Evolutionary conservation across 1,140 invertebrate genomes (phyloP), one percentile per base, ranked within the genome.

Genomic region (Maniola jurtina): DNA sequence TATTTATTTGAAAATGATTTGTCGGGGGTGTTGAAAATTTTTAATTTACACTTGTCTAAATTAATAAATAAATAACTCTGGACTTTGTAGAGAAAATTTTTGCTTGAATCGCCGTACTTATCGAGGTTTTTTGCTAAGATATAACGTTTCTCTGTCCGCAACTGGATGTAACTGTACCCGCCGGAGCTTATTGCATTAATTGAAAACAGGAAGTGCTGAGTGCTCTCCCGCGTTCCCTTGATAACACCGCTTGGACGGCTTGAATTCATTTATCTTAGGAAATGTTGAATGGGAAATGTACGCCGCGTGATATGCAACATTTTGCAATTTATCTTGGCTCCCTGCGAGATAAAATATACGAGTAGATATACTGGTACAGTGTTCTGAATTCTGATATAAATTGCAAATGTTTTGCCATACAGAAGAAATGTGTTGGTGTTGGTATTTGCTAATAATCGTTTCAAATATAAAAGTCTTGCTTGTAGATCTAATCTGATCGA

Each of bases 121-220:
- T 14, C 33, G 40, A 35, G 42, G 69, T 47, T 75, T 77, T 79
- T 74, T 75, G 45, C 66, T 64, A 57, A 13, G 61, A 63, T 45
- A 61, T 72, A 71, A 70, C 72, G 56, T 77, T 77, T 71, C 73
- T 61, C 25, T 3, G 52, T 70, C 66, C 25, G 42, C 66, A 71
- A 63, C 55, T 64, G 45, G 56, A 45, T 35, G 38, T 15, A 42
- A 62, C 48, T 57, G 58, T 54, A 50, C 60, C 36, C 48, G 52
- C 11, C 14, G 13, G 58, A 59, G 75, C 70, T 76, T 72, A 72
- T 66, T 78, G 80, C 75, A 77, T 83, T 86, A 80, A 83, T 84
- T 84, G 79, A 75, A 73, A 73, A 75, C 75, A 79, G 81, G 79
- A 82, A 81, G 75, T 61, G 40, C 65, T 57, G 14, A 14, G 14